A percentile compares a stretch with the other conserved stretches of the same genome.
These are phyloP conservation scores for Chrysolina oricalcia DNA, from an alignment of 2,888 invertebrate species.

Conservation along the genomic window DNA sequence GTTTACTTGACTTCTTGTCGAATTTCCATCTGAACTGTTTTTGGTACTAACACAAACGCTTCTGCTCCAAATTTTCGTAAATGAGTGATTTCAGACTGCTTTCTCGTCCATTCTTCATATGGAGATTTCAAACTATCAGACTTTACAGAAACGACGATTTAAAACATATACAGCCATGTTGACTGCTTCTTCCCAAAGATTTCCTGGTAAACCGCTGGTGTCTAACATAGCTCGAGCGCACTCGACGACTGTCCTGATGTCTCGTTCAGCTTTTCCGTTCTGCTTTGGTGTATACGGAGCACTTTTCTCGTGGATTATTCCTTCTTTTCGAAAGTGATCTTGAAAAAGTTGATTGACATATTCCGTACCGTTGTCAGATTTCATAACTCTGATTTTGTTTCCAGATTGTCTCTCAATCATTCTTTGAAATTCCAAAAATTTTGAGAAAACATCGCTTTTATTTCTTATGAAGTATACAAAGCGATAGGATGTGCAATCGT, in stretches of 20 bases:
- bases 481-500: constrained; percentile 10
- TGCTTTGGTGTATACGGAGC: too few species aligned
- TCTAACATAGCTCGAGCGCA: not conserved
- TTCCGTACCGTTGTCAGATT: not conserved
- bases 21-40: not conserved
- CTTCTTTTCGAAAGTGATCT: not conserved
- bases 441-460: not conserved
- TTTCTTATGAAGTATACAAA: constrained; percentile 5
- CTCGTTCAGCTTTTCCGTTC: constrained; percentile 6
- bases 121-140: not conserved
- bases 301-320: constrained; percentile 11
- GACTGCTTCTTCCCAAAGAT: not conserved
- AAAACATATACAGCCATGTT: not conserved
- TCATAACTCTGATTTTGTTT: not conserved
- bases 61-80: not conserved
- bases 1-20: too few species aligned
- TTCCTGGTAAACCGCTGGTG: too few species aligned
- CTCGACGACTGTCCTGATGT: not conserved
- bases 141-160: not conserved
- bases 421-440: constrained; percentile 12
- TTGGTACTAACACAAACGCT: not conserved
- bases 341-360: not conserved
- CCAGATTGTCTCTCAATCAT: constrained; percentile 10
- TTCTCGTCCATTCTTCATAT: not conserved
- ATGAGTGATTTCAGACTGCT: not conserved